These are phyloP conservation scores for Polypterus senegalus DNA, from an alignment of 2,113 vertebrate species.

Conservation along the genomic window DNA sequence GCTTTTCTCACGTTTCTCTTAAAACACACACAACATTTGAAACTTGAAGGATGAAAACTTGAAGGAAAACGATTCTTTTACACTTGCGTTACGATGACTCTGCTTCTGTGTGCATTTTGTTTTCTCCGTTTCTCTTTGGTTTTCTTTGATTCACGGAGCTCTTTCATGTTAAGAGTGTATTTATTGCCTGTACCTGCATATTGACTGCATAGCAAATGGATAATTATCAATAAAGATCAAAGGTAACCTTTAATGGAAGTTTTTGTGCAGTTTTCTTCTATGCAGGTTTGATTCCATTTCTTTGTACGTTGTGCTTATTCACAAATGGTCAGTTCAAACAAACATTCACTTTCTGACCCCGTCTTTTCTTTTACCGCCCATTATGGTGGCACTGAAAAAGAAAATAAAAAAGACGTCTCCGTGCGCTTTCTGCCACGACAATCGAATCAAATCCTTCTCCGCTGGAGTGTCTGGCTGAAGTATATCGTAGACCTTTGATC, in stretches of 20 bases:
- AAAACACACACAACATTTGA: not conserved
- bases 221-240: conserved; percentile 39
- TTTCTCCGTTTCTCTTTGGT: conserved; percentile 3
- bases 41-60: not conserved
- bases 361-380: no score
- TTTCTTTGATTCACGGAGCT: conserved; percentile 10
- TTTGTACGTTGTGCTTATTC: no score
- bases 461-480: no score
- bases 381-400: no score
- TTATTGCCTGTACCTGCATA: conserved; percentile 29
- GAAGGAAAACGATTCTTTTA: not conserved
- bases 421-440: no score
- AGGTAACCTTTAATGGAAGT: conserved; percentile 21
- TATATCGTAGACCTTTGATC: no score
- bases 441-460: no score
- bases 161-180: conserved; percentile 16
- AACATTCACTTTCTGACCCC: no score
- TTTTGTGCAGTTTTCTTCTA: not conserved
- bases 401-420: no score
- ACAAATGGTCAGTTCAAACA: no score
- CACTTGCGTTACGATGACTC: not conserved
- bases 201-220: conserved; percentile 21
- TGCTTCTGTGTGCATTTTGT: conserved; percentile 1
- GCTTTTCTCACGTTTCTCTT: not conserved
- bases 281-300: no score